These are phyloP conservation scores for Anolis apletophallus DNA, from an alignment of 2,797 vertebrate species.

Conservation along the genomic window DNA sequence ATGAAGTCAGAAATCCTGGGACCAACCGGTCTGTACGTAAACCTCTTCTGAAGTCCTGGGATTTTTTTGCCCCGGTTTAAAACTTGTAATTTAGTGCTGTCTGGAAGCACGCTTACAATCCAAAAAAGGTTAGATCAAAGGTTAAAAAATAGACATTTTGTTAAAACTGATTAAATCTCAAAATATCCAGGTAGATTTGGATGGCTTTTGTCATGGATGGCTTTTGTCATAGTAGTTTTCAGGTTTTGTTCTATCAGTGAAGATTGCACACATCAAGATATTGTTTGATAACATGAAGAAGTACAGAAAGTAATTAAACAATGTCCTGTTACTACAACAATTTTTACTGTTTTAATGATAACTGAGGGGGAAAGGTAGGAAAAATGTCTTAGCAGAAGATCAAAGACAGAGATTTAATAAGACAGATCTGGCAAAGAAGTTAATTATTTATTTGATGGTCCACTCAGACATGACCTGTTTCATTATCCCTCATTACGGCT, in stretches of 20 bases:
- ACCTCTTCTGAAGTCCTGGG: too few relatives aligned
- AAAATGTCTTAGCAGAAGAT: slow-evolving; percentile 55
- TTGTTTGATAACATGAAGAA: too few relatives aligned
- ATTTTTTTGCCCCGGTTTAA: too few relatives aligned
- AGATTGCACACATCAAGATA: not conserved
- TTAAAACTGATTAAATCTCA: not conserved
- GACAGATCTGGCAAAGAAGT: slow-evolving; percentile 55
- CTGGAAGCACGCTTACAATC: too few relatives aligned
- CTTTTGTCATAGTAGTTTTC: not conserved
- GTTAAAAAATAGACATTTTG: not conserved
- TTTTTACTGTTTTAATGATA: not conserved
- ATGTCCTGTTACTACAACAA: too few relatives aligned
- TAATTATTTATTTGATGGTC: slow-evolving; percentile 69
- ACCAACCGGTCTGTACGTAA: too few relatives aligned
- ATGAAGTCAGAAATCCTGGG: too few relatives aligned
- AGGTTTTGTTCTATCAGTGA: not conserved
- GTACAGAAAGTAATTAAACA: too few relatives aligned
- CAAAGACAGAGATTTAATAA: slow-evolving; percentile 60
- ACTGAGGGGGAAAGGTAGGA: slow-evolving; percentile 22
- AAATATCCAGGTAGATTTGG: too few relatives aligned
- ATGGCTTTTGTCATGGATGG: not conserved
- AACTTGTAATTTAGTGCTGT: too few relatives aligned
- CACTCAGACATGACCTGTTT: slow-evolving; percentile 53
- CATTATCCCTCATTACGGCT: slow-evolving; percentile 54
- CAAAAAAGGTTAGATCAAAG: too few relatives aligned